phyloP scores from a whole-genome alignment of 2,888 invertebrate genomes.

The Cheilosia impressa region DNA sequence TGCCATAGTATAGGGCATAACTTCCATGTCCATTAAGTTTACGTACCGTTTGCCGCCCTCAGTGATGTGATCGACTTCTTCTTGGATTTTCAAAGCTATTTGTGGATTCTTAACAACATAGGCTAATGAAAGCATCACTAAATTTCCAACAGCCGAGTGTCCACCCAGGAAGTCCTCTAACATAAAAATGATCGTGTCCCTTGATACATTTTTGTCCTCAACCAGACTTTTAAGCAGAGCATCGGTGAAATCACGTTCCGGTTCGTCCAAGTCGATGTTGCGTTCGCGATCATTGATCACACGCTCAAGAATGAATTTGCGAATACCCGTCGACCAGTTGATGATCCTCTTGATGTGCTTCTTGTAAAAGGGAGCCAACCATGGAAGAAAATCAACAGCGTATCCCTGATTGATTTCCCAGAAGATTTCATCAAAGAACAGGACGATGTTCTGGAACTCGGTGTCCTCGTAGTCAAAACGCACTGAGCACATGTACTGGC shows the following conservation, averaged over 20 bases:
- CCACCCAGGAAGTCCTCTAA: constrained; percentile 95
- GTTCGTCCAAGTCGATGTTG: constrained; percentile 85
- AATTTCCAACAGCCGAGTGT: constrained; percentile 93
- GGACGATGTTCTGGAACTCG: constrained; percentile 88
- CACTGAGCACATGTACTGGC: constrained; percentile 93
- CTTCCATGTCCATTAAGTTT: constrained; percentile 87
- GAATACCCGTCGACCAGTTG: constrained; percentile 88
- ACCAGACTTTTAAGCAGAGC: constrained; percentile 89
- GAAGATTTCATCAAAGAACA: constrained; percentile 93
- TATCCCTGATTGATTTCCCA: constrained; percentile 96
- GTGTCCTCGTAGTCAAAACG: constrained; percentile 89
- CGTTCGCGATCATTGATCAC: constrained; percentile 86
- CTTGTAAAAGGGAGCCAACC: constrained; percentile 89
- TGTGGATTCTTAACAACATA: constrained; percentile 88
- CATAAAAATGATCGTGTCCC: constrained; percentile 92
- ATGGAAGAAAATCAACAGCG: constrained; percentile 93
- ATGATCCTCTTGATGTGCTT: constrained; percentile 88
- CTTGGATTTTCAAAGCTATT: constrained; percentile 87
- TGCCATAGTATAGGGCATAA: constrained; percentile 92
- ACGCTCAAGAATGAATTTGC: constrained; percentile 89
- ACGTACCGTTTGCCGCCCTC: constrained; percentile 84
- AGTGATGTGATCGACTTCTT: constrained; percentile 88
- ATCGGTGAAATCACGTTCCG: constrained; percentile 91
- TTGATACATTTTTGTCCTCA: constrained; percentile 87
- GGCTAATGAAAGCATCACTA: constrained; percentile 90